Base-by-base conservation (phyloP, 1,140 invertebrate species). In the Elysia chlorotica region DNA sequence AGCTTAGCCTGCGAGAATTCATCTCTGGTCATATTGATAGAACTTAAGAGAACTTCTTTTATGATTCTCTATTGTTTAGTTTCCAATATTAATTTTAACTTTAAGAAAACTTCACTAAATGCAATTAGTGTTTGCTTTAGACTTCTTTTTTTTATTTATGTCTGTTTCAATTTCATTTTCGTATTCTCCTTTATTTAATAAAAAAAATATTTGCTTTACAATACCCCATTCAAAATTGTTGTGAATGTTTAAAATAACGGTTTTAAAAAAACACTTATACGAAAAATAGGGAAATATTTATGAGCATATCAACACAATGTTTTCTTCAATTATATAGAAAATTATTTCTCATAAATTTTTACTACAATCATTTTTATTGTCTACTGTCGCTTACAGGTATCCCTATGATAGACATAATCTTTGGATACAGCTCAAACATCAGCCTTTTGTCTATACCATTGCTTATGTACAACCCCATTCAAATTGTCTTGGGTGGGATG, bases 381-480 rank as follows among this genome's bases (percentile, higher is more conserved):
- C 19, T 77, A 71, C 62, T 76, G 65, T 57, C 71, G n/a, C n/a
- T 87, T 86, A 35, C 78, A 90, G 90, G 90, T 71, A 88, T 91
- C 78, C 90, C 90, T 41, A 90, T 91, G 69, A 82, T 91, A 37
- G 85, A 89, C 65, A 90, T 90, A 30, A 85, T 91, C 77, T 91
- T 90, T 82, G 87, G 88, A 72, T 89, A 88, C 19, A 88, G 89
- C 74, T 84, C 88, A 2, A 87, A 89, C 76, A 83, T 90, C 65
- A 89, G 89, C 65, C 85, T 89, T 65, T 90, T 91, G 37, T 89
- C 88, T 54, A 86, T 91, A 57, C 90, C 90, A 5, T 79, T 91
- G 2, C 78, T 91, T 25, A 84, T 91, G 0, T 91, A 91, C 76
- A 90, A 91, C 81, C 90, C 90, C 0, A 89, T 86, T 65, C 90